A percentile compares a stretch with the other conserved stretches of the same genome.
These are phyloP conservation scores for Pantherophis guttatus DNA, from an alignment of 2,113 vertebrate genomes.

Conservation along the genomic window DNA sequence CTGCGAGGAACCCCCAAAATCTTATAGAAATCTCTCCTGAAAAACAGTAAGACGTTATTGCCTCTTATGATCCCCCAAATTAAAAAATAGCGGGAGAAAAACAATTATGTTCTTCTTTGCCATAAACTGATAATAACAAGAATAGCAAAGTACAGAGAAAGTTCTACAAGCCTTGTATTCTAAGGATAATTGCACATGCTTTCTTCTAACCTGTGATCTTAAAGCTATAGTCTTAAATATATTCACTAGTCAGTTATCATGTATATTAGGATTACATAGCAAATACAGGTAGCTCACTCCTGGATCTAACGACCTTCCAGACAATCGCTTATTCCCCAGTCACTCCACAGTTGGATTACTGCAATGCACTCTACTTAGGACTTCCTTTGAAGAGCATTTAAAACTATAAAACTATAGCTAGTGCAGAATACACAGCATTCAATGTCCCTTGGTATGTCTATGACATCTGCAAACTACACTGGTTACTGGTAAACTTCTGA, in stretches of 20 bases:
- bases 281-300: not conserved
- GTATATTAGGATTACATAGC: not conserved
- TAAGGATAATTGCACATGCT: not conserved
- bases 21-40: conserved; percentile 93
- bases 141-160: not conserved
- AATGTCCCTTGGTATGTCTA: not conserved
- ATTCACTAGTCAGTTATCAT: not conserved
- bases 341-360: not conserved
- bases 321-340: not conserved
- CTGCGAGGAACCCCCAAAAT: conserved; percentile 90
- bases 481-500: not conserved
- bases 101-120: not conserved
- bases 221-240: not conserved
- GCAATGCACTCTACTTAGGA: not conserved
- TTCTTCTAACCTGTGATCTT: not conserved
- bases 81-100: not conserved
- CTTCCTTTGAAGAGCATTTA: not conserved
- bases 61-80: not conserved
- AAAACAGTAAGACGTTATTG: not conserved
- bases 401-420: not conserved
- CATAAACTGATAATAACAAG: not conserved
- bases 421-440: not conserved
- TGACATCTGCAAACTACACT: not conserved
- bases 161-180: not conserved
- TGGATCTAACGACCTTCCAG: not conserved